A percentile compares a stretch with the other conserved stretches of the same genome.
phyloP scores from a whole-genome alignment of 2,797 vertebrate genomes.

The Oreortyx pictus region DNA sequence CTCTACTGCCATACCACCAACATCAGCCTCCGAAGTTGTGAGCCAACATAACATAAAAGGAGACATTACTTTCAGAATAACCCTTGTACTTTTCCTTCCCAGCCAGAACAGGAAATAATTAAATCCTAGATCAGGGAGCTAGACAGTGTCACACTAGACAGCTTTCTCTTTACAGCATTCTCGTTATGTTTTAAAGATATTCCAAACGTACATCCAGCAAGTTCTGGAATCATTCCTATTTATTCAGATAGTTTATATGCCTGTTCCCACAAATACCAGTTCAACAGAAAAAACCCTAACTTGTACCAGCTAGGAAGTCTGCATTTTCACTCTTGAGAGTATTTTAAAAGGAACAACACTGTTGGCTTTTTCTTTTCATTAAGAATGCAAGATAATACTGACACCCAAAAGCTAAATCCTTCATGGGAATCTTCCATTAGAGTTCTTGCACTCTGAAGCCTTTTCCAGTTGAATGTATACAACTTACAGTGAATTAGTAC shows the following conservation, averaged over 20 bases:
- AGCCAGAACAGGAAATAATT: neutral
- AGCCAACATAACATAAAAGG: neutral
- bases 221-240: neutral
- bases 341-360: neutral
- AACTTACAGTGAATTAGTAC: neutral
- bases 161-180: neutral
- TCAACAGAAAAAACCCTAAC: neutral
- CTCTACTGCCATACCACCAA: neutral
- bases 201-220: neutral
- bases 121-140: neutral
- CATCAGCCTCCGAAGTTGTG: neutral
- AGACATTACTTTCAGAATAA: neutral
- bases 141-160: neutral
- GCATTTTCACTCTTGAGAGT: neutral
- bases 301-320: neutral
- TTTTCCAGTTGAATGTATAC: neutral
- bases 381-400: neutral
- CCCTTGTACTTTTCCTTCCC: neutral
- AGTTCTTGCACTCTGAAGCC: neutral
- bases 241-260: neutral
- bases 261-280: neutral
- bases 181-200: neutral
- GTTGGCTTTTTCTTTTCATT: neutral
- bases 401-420: neutral
- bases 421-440: neutral